phyloP scores from a whole-genome alignment of 2,113 vertebrate species.

The Leuciscus idus region DNA sequence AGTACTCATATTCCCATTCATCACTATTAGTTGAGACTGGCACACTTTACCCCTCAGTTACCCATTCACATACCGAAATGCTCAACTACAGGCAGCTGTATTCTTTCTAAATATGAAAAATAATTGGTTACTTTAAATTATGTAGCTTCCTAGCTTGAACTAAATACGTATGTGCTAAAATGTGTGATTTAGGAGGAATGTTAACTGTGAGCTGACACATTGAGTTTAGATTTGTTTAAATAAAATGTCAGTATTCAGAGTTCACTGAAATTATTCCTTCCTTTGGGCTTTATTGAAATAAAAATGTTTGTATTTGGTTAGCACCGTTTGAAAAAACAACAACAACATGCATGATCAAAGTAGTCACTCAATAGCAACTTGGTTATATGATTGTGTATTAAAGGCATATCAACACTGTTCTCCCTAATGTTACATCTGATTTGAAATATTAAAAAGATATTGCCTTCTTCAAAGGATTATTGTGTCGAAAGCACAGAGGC shows the following conservation, averaged over 20 bases:
- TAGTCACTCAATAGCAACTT: neutral
- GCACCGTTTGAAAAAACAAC: constrained; percentile 40
- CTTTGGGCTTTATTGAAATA: constrained; percentile 30
- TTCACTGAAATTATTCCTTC: constrained; percentile 14
- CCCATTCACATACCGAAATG: too few species aligned
- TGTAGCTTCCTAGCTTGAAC: neutral
- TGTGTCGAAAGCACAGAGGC: neutral
- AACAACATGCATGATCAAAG: constrained; percentile 39
- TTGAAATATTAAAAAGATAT: neutral
- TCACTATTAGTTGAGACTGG: neutral
- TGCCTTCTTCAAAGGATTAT: neutral
- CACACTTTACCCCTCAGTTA: neutral
- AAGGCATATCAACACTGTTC: neutral
- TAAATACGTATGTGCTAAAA: neutral
- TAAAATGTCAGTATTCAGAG: neutral
- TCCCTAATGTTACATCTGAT: neutral
- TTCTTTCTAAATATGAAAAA: neutral
- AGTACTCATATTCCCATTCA: neutral
- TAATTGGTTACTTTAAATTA: neutral
- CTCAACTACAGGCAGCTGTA: neutral
- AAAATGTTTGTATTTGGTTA: constrained; percentile 46
- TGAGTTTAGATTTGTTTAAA: too few species aligned
- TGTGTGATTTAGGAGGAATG: neutral
- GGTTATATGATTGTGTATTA: neutral
- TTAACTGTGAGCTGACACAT: neutral